A percentile compares a stretch with the other conserved stretches of the same genome.
Evolutionary conservation across 2,888 invertebrate genomes (phyloP).

Genomic region (Heliconius ethilla): DNA sequence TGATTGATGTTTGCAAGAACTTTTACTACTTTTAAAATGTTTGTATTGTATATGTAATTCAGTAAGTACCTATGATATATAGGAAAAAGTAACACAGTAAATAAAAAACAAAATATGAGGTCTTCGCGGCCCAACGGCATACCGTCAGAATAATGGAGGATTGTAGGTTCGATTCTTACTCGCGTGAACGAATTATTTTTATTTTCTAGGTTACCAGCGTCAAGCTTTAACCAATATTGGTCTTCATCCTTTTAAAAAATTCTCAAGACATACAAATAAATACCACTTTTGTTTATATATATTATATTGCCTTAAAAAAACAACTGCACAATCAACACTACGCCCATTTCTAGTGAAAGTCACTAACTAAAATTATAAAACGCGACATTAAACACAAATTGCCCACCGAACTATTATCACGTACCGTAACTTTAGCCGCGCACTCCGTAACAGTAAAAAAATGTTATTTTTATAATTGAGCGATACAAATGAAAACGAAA

Average conservation of each 20-base stretch:
- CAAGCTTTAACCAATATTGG: too few species aligned
- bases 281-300: not conserved
- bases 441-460: slow-evolving; percentile 36
- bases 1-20: slow-evolving; percentile 8
- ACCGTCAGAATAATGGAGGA: too few species aligned
- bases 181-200: too few species aligned
- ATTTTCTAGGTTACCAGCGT: too few species aligned
- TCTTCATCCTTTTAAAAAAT: too few species aligned
- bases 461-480: slow-evolving; percentile 41
- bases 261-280: not conserved
- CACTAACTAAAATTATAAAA: slow-evolving; percentile 34
- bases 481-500: slow-evolving; percentile 45
- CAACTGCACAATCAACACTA: not conserved
- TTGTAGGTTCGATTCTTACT: too few species aligned
- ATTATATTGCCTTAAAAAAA: not conserved
- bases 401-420: slow-evolving; percentile 51
- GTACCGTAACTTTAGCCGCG: slow-evolving; percentile 49
- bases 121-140: too few species aligned
- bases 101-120: too few species aligned
- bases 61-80: too few species aligned
- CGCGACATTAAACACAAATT: slow-evolving; percentile 39
- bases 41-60: not conserved
- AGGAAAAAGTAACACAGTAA: too few species aligned
- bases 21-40: not conserved
- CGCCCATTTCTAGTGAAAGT: slow-evolving; percentile 39